These are phyloP conservation scores for Catostylus mosaicus DNA, from an alignment of 30 jellyfish, hydroid and myxozoan genomes.

Conservation along the genomic window DNA sequence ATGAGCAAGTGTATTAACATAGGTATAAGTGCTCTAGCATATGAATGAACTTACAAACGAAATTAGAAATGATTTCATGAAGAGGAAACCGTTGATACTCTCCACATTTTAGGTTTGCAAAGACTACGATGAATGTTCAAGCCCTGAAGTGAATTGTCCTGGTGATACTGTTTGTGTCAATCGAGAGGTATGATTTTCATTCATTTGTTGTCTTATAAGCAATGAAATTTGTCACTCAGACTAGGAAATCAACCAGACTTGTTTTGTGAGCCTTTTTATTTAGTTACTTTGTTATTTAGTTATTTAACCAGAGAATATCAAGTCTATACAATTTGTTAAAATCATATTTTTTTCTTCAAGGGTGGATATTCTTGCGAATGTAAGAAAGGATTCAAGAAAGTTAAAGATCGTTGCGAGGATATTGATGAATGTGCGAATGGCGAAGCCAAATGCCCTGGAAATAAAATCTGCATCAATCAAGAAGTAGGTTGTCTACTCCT, in stretches of 20 bases:
- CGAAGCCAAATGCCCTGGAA: slow-evolving; percentile 50
- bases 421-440: slow-evolving; percentile 64
- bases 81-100: too few relatives aligned
- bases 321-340: too few relatives aligned
- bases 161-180: slow-evolving; percentile 44
- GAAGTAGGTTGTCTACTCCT: slow-evolving; percentile 51
- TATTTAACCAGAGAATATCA: too few relatives aligned
- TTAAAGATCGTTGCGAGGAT: slow-evolving; percentile 51
- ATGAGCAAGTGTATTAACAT: too few relatives aligned
- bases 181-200: slow-evolving; percentile 37
- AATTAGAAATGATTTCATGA: too few relatives aligned
- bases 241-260: too few relatives aligned
- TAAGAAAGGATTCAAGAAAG: slow-evolving; percentile 45
- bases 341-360: slow-evolving; percentile 15
- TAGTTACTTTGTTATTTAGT: too few relatives aligned
- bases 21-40: too few relatives aligned
- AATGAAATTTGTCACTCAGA: too few relatives aligned
- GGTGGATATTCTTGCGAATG: slow-evolving; percentile 71
- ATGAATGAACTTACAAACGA: too few relatives aligned
- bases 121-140: slow-evolving; percentile 52
- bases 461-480: slow-evolving; percentile 54
- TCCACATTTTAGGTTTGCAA: slow-evolving; percentile 45
- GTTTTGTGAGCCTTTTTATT: too few relatives aligned
- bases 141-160: slow-evolving; percentile 52
- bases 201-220: too few relatives aligned